Conservation (phyloP, 2,888 invertebrate genomes). For the Pherbina coryleti region DNA sequence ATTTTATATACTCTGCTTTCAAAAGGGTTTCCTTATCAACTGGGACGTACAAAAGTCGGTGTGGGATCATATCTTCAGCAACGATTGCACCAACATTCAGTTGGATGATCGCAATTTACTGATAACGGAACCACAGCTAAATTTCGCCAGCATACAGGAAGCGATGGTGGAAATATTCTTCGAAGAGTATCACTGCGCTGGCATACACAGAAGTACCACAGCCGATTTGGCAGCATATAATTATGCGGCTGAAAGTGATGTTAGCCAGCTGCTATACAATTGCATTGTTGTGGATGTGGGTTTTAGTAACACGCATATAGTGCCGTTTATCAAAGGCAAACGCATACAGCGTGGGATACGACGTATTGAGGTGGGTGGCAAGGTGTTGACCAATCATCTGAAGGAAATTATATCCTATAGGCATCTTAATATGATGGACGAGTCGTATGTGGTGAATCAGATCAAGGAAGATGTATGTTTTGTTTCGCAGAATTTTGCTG, state of each 20-base stretch:
- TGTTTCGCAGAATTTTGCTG: conserved; percentile 86
- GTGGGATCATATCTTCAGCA: conserved; percentile 95
- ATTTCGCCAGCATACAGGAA: conserved; percentile 93
- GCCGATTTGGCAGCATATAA: conserved; percentile 80
- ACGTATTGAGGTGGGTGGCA: conserved; percentile 96
- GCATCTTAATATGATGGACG: conserved; percentile 98
- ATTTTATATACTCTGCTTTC: conserved; percentile 93
- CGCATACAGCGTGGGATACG: conserved; percentile 79
- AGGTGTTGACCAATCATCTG: conserved; percentile 95
- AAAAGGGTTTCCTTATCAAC: conserved; percentile 94
- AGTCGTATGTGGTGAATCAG: conserved; percentile 98
- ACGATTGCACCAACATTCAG: conserved; percentile 84
- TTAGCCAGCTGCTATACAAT: conserved; percentile 71
- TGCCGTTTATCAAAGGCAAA: conserved; percentile 88
- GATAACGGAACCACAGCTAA: conserved; percentile 94
- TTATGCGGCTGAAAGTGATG: conserved; percentile 73
- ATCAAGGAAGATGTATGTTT: conserved; percentile 98
- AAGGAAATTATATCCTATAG: conserved; percentile 97
- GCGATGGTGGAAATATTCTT: conserved; percentile 96
- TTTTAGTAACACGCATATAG: conserved; percentile 94
- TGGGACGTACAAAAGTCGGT: conserved; percentile 94
- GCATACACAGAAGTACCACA: conserved; percentile 83
- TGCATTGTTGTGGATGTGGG: conserved; percentile 93
- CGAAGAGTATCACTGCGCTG: conserved; percentile 94
- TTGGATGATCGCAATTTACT: conserved; percentile 84